A percentile compares a stretch with the other conserved stretches of the same genome.
Conservation (phyloP, 2,797 vertebrate species). For the Naso thynnoides region DNA sequence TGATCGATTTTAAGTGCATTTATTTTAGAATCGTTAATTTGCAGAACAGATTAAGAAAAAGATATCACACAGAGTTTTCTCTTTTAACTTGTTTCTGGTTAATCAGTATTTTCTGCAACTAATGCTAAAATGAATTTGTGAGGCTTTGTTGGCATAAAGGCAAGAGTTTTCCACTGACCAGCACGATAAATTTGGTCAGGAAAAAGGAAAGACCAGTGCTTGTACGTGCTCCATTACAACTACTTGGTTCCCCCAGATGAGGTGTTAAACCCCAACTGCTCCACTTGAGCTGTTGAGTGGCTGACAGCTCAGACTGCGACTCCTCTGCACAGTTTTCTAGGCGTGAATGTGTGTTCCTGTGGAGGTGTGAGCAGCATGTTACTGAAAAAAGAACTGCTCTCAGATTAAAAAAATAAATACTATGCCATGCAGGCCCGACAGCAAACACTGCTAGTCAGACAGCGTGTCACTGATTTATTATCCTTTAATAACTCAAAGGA, state of each 20-base stretch:
- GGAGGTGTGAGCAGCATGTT: not conserved
- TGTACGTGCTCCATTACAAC: not conserved
- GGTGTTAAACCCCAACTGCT: not conserved
- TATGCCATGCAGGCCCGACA: no score
- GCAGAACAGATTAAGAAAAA: not conserved
- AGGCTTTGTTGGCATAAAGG: not conserved
- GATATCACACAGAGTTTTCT: not conserved
- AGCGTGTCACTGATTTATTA: slow-evolving; percentile 22
- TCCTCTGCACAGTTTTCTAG: slow-evolving; percentile 5
- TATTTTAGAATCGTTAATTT: not conserved
- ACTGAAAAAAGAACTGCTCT: slow-evolving; percentile 11
- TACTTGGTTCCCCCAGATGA: not conserved
- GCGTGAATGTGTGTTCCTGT: slow-evolving; percentile 12
- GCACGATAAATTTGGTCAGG: not conserved
- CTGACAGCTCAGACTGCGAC: not conserved
- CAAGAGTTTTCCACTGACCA: not conserved
- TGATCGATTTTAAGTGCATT: not conserved
- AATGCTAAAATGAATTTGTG: not conserved
- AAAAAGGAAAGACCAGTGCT: not conserved
- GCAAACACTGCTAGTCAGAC: slow-evolving; percentile 9
- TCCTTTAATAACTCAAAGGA: slow-evolving; percentile 12
- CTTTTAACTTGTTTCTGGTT: not conserved
- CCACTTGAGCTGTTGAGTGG: not conserved
- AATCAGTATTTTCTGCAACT: not conserved
- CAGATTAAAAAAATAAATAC: not conserved